Evolutionary conservation across 2,113 vertebrate species (phyloP).

Genomic region (Aspiorhynchus laticeps): DNA sequence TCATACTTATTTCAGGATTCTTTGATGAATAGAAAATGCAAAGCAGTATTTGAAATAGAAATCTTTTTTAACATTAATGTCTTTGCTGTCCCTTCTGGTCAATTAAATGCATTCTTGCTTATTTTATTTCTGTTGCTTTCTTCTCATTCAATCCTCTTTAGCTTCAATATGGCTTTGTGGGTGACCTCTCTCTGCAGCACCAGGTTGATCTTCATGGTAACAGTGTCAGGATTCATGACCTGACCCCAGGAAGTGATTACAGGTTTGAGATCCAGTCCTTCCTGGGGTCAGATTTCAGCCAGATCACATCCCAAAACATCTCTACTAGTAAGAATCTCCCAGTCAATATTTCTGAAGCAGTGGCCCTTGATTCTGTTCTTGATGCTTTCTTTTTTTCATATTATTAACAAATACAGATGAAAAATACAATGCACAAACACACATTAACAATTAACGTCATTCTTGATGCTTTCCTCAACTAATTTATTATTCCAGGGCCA

Average conservation of each 20-base stretch:
- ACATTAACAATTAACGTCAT: not conserved
- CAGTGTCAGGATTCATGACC: constrained; percentile 75
- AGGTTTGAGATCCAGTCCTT: constrained; percentile 78
- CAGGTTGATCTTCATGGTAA: constrained; percentile 61
- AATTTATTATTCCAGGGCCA: constrained; percentile 70
- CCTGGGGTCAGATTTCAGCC: constrained; percentile 66
- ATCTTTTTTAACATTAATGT: not conserved
- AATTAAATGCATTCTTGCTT: not conserved
- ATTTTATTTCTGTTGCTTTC: not conserved
- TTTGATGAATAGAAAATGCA: not conserved
- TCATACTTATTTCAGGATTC: not conserved
- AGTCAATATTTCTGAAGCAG: not conserved
- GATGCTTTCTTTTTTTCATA: not conserved
- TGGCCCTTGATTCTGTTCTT: not conserved
- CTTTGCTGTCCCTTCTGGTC: not conserved
- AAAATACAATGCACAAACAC: not conserved
- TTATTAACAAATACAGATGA: not conserved
- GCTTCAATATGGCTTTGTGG: constrained; percentile 70
- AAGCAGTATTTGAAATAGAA: not conserved
- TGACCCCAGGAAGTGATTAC: constrained; percentile 81
- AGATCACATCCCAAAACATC: constrained; percentile 42
- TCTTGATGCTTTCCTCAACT: not conserved
- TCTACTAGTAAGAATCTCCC: constrained; percentile 49
- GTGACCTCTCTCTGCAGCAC: constrained; percentile 61
- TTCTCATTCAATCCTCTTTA: constrained; percentile 55